A percentile compares a stretch with the other conserved stretches of the same genome.
These are phyloP conservation scores for Bruchidius siliquastri DNA, from an alignment of 2,888 invertebrate species.

Conservation along the genomic window DNA sequence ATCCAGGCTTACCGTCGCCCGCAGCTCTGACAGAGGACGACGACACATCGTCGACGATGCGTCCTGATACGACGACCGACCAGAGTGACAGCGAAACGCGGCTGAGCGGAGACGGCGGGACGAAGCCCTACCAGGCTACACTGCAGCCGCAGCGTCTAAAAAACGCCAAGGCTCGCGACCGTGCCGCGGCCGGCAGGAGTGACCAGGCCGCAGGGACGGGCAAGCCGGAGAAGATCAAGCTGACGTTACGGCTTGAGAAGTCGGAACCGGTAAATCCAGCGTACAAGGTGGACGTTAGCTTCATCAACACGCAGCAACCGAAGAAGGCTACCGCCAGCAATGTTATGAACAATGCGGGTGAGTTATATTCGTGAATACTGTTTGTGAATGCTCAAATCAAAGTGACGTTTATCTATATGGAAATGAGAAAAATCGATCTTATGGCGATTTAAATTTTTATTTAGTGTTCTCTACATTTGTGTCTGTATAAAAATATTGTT, in stretches of 20 bases:
- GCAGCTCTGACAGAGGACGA: conserved; percentile 48
- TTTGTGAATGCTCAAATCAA: too few relatives aligned
- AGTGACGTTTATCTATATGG: too few relatives aligned
- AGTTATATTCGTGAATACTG: not conserved
- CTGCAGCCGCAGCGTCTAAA: conserved; percentile 25
- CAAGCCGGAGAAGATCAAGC: conserved; percentile 70
- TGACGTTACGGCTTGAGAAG: conserved; percentile 78
- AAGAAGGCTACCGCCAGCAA: conserved; percentile 37
- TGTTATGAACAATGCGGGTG: not conserved
- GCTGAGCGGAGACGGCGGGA: conserved; percentile 33
- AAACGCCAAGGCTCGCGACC: conserved; percentile 28
- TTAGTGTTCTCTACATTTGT: too few relatives aligned
- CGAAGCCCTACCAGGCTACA: conserved; percentile 26
- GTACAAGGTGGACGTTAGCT: conserved; percentile 64
- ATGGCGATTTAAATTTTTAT: too few relatives aligned
- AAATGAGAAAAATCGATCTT: too few relatives aligned
- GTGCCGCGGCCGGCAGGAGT: not conserved
- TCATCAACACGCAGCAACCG: conserved; percentile 57
- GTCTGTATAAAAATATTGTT: too few relatives aligned
- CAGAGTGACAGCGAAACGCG: conserved; percentile 45
- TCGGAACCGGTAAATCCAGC: conserved; percentile 74
- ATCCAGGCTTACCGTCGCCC: conserved; percentile 32
- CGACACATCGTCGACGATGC: conserved; percentile 55
- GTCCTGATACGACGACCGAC: conserved; percentile 43
- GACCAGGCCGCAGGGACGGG: conserved; percentile 33